Evolutionary conservation across 37 sponge, comb jelly and placozoan genomes (phyloP), one percentile per base, ranked within the genome.

Genomic region (Lycopodina hypogea): DNA sequence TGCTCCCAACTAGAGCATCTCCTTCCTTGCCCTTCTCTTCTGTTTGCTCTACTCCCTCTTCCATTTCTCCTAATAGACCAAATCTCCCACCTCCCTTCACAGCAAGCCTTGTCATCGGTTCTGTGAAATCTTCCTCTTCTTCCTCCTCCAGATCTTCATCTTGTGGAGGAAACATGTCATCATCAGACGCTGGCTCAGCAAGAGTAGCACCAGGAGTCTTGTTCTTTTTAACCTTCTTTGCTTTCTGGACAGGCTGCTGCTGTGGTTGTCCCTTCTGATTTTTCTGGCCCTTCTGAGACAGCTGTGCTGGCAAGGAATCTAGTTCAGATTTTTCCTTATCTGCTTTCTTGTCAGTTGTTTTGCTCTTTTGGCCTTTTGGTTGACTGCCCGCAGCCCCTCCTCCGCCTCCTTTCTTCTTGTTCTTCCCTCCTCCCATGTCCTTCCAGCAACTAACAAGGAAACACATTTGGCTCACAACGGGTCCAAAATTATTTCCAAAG

Each of bases 371-470:
- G 35, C 66, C 62, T 35, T 56, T 38, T 61, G 55, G 39, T n/a
- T 21, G 57, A 18, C n/a, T 37, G 3, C 84, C 48, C 17, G 53
- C 56, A 18, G 24, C 72, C 51, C 58, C 64, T 6, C 71, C 73
- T 62, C 52, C 67, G 60, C 79, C 68, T 52, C 48, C 63, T 58
- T 72, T 72, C 70, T 87, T 87, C 56, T 72, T 69, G 34, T 87
- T 87, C 40, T 69, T 80, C 2, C 81, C 81, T 30, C 79, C 79
- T 34, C 42, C 75, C 81, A 73, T 87, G 4, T n/a, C 19, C 15
- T n/a, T n/a, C n/a, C n/a, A n/a, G n/a, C n/a, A n/a, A n/a, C n/a
- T n/a, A n/a, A n/a, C n/a, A n/a, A n/a, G n/a, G n/a, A n/a, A n/a
- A n/a, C n/a, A n/a, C n/a, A n/a, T n/a, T n/a, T n/a, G n/a, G n/a